These are phyloP conservation scores for Plagodis dolabraria DNA, from an alignment of 2,888 invertebrate genomes.

Conservation along the genomic window DNA sequence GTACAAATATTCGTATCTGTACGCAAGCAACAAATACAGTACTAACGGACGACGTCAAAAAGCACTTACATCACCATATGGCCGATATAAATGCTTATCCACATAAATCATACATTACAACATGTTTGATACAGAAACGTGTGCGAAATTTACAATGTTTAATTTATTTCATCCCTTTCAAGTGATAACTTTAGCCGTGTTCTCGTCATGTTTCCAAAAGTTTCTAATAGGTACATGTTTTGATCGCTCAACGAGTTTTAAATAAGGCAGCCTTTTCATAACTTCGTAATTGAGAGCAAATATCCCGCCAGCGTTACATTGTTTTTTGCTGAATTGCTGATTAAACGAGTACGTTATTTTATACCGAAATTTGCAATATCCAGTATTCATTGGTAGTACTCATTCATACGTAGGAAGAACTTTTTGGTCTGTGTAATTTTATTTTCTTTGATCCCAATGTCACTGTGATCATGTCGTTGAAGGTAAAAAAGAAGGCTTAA, in stretches of 20 bases:
- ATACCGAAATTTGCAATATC: not conserved
- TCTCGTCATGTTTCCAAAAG: constrained; percentile 15
- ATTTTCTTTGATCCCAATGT: too few relatives aligned
- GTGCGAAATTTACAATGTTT: constrained; percentile 18
- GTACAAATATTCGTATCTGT: too few relatives aligned
- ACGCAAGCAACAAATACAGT: not conserved
- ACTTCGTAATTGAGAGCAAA: constrained; percentile 23
- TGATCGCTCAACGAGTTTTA: constrained; percentile 17
- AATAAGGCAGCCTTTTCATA: constrained; percentile 12
- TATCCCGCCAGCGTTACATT: constrained; percentile 4
- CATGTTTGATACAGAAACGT: constrained; percentile 15
- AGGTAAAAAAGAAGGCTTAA: too few relatives aligned
- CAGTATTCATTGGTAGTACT: too few relatives aligned
- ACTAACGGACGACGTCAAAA: too few relatives aligned
- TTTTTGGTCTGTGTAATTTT: too few relatives aligned
- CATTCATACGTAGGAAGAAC: too few relatives aligned
- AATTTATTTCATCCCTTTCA: constrained; percentile 13
- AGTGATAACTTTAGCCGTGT: constrained; percentile 9
- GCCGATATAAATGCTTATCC: constrained; percentile 19
- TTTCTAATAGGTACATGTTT: constrained; percentile 20
- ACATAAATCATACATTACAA: constrained; percentile 16
- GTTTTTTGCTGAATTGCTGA: constrained; percentile 11
- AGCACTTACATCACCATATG: constrained; percentile 4
- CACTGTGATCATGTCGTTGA: too few relatives aligned
- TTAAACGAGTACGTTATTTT: not conserved